Conservation (phyloP, 2,797 vertebrate genomes). For the Neostethus bicornis region DNA sequence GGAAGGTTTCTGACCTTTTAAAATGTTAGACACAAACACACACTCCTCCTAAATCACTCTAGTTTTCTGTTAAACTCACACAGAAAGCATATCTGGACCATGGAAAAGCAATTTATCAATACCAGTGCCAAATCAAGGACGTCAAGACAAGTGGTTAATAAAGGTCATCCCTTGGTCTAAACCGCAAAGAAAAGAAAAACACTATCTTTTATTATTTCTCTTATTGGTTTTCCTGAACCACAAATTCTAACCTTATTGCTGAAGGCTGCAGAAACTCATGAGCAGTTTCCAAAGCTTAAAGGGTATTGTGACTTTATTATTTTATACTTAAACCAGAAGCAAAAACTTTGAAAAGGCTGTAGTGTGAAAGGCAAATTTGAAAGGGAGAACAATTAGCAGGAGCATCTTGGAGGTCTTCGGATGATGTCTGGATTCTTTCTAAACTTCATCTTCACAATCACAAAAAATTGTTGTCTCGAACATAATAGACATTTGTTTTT, state of each 20-base stretch:
- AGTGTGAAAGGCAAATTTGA: conserved; percentile 3
- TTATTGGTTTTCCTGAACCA: conserved; percentile 9
- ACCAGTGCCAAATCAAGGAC: conserved; percentile 44
- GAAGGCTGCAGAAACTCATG: conserved; percentile 10
- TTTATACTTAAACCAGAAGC: conserved; percentile 22
- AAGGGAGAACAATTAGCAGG: no score
- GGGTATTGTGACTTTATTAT: conserved; percentile 37
- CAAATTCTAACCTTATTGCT: conserved; percentile 8
- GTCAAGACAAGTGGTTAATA: conserved; percentile 41
- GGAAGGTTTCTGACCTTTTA: conserved; percentile 11
- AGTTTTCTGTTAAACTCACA: conserved; percentile 9
- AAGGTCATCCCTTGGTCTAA: conserved; percentile 36
- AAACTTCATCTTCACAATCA: no score
- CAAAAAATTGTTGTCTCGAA: no score
- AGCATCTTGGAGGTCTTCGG: no score
- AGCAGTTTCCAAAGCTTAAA: conserved; percentile 17
- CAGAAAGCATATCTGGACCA: conserved; percentile 26
- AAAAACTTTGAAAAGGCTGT: conserved; percentile 5
- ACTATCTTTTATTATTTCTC: conserved; percentile 1
- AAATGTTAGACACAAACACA: conserved; percentile 15
- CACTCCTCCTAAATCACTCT: neutral
- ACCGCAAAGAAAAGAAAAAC: conserved; percentile 31
- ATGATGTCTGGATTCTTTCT: no score
- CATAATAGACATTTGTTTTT: no score
- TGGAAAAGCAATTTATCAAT: conserved; percentile 40